These are phyloP conservation scores for Ascaphus truei DNA, from an alignment of 2,113 vertebrate species.

Conservation along the genomic window DNA sequence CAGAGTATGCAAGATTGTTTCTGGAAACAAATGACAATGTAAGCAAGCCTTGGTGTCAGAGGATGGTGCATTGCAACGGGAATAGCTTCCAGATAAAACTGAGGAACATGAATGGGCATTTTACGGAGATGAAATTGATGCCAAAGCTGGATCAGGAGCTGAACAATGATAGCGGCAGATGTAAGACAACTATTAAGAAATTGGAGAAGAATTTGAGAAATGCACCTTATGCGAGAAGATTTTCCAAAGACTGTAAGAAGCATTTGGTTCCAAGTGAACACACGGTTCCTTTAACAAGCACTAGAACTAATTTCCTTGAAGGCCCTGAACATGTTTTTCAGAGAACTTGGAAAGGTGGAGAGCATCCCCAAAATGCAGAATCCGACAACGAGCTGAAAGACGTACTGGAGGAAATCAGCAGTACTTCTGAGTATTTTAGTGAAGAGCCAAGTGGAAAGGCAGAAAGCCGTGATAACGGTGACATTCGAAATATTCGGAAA, in stretches of 20 bases:
- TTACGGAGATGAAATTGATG: constrained; percentile 40
- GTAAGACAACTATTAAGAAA: constrained; percentile 34
- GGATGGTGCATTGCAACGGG: constrained; percentile 49
- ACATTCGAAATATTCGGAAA: constrained; percentile 41
- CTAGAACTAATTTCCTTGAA: constrained; percentile 5
- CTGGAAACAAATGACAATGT: constrained; percentile 30
- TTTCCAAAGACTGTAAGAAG: constrained; percentile 34
- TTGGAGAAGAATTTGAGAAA: constrained; percentile 23
- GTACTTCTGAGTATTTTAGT: constrained; percentile 57
- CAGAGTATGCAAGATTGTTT: constrained; percentile 53
- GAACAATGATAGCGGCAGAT: constrained; percentile 14
- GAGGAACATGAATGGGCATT: constrained; percentile 29
- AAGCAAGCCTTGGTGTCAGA: constrained; percentile 52
- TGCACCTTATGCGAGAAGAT: neutral
- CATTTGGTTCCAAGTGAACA: constrained; percentile 32
- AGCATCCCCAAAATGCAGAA: constrained; percentile 18
- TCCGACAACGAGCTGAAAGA: constrained; percentile 47
- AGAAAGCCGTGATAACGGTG: constrained; percentile 35
- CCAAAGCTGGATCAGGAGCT: constrained; percentile 33
- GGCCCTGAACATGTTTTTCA: neutral
- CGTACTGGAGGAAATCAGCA: constrained; percentile 60
- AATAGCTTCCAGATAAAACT: constrained; percentile 52
- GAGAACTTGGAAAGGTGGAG: constrained; percentile 11
- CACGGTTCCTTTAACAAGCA: constrained; percentile 31
- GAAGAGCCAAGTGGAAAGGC: constrained; percentile 31